Base-by-base conservation (phyloP, 2,797 vertebrate species). In the Adelosebastes latens region DNA sequence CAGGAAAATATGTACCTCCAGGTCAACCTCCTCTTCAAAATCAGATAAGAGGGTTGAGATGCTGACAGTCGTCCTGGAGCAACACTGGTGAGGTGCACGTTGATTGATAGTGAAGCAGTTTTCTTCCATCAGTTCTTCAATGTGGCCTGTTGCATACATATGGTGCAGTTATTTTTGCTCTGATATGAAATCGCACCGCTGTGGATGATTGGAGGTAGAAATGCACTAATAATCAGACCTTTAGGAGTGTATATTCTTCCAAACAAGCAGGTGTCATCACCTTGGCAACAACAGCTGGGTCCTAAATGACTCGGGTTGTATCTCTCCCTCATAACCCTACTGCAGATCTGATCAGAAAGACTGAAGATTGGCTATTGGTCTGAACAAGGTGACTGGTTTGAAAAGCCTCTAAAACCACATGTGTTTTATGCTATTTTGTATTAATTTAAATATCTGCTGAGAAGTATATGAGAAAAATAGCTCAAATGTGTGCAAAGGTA, bases 1-100 rank as follows among this genome's bases (percentile, higher is more conserved):
- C 61, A 66, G 67, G 32, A 74, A 72, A 69, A 75, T 34, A 77
- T 77, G 61, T 59, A 56, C 29, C 58, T 68, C 3, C 34, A 9
- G 59, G 32, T 65, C 49, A 56, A 2, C 8, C 14, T 59, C 32
- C 39, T 75, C 32, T 65, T 81, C 32, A 79, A 63, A 64, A 73
- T 69, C 56, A 69, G 59, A 72, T 73, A 52, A 63, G 25, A 62
- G 55, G 66, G 34, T 8, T 55, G 22, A 62, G n/a, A 69, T 53
- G 29, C 52, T 62, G 72, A 69, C 73, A 61, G 75, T 4, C 8
- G 32, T 46, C 63, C 3, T 64, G 62, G 27, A 18, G 71, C 55
- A 72, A 24, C 18, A 34, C 60, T 32, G 62, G 58, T 20, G 11
- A 66, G 34, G 27, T 56, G 32, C 64, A 22, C 24, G 13, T 22